Evolutionary conservation across 1,140 invertebrate genomes (phyloP).

Genomic region (Hycleus phaleratus): DNA sequence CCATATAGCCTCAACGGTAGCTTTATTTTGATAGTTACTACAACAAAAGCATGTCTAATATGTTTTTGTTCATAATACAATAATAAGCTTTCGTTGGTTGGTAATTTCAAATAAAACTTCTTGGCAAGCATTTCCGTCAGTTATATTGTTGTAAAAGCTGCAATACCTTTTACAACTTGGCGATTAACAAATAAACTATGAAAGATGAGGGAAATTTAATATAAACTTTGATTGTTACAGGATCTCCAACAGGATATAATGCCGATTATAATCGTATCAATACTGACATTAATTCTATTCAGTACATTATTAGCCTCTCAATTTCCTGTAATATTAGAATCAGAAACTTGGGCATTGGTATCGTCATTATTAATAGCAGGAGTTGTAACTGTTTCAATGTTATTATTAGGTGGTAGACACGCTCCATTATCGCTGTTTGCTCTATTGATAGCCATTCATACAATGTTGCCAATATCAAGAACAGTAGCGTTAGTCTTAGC

Average conservation of each 20-base stretch:
- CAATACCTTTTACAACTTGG: too few relatives aligned
- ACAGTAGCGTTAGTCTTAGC: constrained; percentile 53
- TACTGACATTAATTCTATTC: constrained; percentile 44
- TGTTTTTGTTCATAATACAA: too few relatives aligned
- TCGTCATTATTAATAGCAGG: constrained; percentile 46
- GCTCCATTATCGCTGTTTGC: constrained; percentile 58
- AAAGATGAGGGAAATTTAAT: too few relatives aligned
- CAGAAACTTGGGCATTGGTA: constrained; percentile 45
- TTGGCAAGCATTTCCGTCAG: too few relatives aligned
- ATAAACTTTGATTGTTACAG: constrained; percentile 38
- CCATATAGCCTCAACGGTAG: too few relatives aligned
- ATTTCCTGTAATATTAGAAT: constrained; percentile 46
- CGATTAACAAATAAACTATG: too few relatives aligned
- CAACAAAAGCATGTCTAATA: too few relatives aligned
- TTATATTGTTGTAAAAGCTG: too few relatives aligned
- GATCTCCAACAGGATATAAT: constrained; percentile 42
- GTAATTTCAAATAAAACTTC: too few relatives aligned
- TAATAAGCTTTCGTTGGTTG: too few relatives aligned
- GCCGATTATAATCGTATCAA: constrained; percentile 42
- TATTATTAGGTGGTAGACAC: constrained; percentile 46
- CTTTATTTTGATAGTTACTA: too few relatives aligned
- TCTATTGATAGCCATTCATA: constrained; percentile 58
- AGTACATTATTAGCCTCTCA: constrained; percentile 45
- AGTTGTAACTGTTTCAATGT: constrained; percentile 43
- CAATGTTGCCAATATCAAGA: constrained; percentile 61